Evolutionary conservation across 2,797 vertebrate genomes (phyloP).

Genomic region (Zalophus californianus): DNA sequence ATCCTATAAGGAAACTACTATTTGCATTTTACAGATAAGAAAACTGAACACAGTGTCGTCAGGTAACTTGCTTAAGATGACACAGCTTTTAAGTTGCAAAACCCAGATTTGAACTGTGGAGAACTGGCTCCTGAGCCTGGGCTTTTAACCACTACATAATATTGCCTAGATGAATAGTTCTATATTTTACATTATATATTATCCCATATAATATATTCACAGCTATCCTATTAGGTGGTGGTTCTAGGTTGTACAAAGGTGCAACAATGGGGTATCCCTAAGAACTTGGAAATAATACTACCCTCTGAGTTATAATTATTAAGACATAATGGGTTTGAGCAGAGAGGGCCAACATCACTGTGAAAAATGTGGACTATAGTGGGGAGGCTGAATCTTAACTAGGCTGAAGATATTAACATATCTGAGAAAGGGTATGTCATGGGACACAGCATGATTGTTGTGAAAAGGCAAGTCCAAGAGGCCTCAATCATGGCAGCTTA

Average conservation of each 20-base stretch:
- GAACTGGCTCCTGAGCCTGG: neutral
- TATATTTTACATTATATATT: neutral
- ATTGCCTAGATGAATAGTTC: neutral
- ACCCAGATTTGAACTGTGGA: neutral
- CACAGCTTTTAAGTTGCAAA: neutral
- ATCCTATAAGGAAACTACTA: neutral
- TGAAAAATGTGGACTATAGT: neutral
- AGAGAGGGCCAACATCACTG: neutral
- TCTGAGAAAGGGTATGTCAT: neutral
- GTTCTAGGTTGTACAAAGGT: neutral
- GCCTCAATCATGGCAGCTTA: neutral
- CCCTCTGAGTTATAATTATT: neutral
- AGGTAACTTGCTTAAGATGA: neutral
- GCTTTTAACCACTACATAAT: neutral
- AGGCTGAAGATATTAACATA: neutral
- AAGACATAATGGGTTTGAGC: neutral
- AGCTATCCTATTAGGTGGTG: neutral
- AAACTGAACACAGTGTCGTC: neutral
- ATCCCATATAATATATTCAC: neutral
- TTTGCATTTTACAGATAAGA: conserved; percentile 1
- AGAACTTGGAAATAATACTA: neutral
- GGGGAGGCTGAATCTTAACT: neutral
- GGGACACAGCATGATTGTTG: neutral
- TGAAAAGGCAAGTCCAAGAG: neutral
- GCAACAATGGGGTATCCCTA: neutral